Evolutionary conservation across 2,888 invertebrate species (phyloP).

Genomic region (Protonemura montana): DNA sequence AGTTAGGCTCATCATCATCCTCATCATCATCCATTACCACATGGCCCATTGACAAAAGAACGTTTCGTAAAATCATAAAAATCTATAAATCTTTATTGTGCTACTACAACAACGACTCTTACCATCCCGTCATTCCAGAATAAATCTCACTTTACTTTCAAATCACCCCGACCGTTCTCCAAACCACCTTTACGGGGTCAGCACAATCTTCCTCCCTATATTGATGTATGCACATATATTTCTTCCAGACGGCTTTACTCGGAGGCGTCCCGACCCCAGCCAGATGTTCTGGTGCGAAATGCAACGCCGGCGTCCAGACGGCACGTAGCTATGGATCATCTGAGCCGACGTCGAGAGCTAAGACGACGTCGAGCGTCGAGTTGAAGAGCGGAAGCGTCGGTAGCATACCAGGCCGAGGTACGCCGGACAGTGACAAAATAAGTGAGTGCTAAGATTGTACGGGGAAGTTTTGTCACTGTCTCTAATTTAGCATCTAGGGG

Average conservation of each 20-base stretch:
- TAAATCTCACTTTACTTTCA: no score
- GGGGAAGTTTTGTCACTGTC: no score
- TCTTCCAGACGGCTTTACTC: background rate
- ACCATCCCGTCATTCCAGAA: no score
- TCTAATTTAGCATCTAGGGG: no score
- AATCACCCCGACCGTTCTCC: no score
- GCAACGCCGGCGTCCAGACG: background rate
- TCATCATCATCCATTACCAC: no score
- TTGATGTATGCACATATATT: background rate
- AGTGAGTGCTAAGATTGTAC: background rate
- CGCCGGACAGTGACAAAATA: background rate
- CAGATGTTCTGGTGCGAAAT: background rate
- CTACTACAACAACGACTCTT: no score
- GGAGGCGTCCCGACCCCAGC: background rate
- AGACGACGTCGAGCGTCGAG: background rate
- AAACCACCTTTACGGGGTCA: no score
- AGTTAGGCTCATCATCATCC: no score
- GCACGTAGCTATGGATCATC: background rate
- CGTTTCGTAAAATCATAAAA: no score
- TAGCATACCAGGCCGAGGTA: background rate
- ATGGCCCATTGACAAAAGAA: no score
- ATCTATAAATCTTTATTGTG: no score
- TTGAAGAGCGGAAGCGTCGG: background rate
- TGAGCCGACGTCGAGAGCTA: background rate
- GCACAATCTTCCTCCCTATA: background rate